These are phyloP conservation scores for Hyperoodon ampullatus DNA, from an alignment of 2,113 vertebrate species.

Conservation along the genomic window DNA sequence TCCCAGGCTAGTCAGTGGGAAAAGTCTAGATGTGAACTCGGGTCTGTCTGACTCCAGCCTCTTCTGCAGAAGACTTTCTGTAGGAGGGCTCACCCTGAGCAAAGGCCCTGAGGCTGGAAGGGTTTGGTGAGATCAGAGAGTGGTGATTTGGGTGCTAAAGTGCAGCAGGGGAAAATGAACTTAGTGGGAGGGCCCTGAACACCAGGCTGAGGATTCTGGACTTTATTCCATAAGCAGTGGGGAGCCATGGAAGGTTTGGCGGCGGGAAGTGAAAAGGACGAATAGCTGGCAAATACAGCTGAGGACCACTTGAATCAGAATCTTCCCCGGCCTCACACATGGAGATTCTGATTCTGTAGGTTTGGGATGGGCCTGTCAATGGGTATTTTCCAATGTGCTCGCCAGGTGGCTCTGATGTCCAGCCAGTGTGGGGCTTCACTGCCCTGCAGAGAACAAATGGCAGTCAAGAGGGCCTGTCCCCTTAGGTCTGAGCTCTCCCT, in stretches of 20 bases:
- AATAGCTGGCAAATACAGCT: not conserved
- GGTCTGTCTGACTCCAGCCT: not conserved
- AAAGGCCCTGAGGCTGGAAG: not conserved
- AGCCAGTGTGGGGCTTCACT: not conserved
- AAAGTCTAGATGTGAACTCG: not conserved
- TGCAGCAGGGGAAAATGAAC: not conserved
- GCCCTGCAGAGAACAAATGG: not conserved
- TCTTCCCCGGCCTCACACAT: not conserved
- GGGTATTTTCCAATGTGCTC: not conserved
- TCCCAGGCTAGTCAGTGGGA: not conserved
- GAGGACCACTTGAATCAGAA: not conserved
- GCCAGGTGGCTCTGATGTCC: not conserved
- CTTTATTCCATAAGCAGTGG: not conserved
- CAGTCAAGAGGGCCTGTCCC: not conserved
- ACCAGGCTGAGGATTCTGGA: not conserved
- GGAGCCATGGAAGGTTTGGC: not conserved
- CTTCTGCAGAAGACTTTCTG: not conserved
- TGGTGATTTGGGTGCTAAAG: not conserved
- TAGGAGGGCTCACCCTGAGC: not conserved
- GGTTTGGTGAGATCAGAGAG: not conserved
- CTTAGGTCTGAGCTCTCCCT: not conserved
- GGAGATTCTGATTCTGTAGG: not conserved
- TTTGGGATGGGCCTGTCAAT: not conserved
- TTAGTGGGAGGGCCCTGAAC: not conserved
- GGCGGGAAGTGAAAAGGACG: not conserved